Evolutionary conservation across 2,113 vertebrate species (phyloP).

Genomic region (Myotis davidii): DNA sequence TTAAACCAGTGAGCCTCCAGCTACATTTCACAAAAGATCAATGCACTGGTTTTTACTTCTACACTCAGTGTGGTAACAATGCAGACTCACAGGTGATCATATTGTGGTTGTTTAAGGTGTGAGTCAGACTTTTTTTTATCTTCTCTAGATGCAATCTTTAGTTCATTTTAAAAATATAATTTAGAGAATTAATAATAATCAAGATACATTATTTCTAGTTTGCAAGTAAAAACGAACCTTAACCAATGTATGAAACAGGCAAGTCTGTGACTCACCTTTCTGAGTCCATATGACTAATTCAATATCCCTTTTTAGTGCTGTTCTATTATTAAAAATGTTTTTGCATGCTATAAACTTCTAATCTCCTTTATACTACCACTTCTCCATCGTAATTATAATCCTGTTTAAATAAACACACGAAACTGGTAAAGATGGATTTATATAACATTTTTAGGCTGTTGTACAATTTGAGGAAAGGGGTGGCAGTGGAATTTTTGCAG

Average conservation of each 20-base stretch:
- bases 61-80: background rate
- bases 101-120: background rate
- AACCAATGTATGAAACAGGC: constrained; percentile 21
- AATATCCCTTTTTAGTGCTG: constrained; percentile 14
- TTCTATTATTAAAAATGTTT: constrained; percentile 23
- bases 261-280: constrained; percentile 45
- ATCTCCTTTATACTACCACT: background rate
- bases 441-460: background rate
- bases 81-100: background rate
- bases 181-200: constrained; percentile 20
- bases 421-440: background rate
- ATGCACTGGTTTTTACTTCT: background rate
- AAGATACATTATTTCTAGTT: constrained; percentile 34
- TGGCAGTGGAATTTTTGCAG: background rate
- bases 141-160: constrained; percentile 31
- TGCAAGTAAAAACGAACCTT: constrained; percentile 58
- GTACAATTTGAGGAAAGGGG: background rate
- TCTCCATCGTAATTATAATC: background rate
- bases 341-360: constrained; percentile 39
- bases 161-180: constrained; percentile 23
- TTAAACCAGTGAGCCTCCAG: background rate
- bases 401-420: constrained; percentile 47
- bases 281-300: constrained; percentile 59
- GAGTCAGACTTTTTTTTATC: background rate
- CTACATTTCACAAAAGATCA: background rate